These are phyloP conservation scores for Rousettus leschenaultii DNA, from an alignment of 2,113 vertebrate genomes.

Conservation along the genomic window DNA sequence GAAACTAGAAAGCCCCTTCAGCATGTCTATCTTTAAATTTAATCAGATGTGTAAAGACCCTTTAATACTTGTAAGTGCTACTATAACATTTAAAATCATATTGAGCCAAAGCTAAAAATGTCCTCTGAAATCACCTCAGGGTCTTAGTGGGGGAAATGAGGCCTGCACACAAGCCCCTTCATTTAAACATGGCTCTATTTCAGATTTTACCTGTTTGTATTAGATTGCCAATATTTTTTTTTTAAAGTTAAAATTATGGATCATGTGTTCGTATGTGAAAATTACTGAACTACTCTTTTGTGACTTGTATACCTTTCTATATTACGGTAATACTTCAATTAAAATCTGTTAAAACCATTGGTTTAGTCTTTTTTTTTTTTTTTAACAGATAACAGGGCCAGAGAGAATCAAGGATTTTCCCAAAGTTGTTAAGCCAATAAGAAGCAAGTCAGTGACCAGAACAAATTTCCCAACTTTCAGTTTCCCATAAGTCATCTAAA, in stretches of 20 bases:
- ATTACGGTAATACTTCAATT: neutral
- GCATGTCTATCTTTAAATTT: neutral
- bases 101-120: neutral
- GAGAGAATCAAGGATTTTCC: neutral
- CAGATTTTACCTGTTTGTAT: neutral
- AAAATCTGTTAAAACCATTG: neutral
- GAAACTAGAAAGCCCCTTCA: neutral
- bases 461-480: neutral
- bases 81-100: neutral
- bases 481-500: neutral
- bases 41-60: neutral
- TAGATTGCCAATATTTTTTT: neutral
- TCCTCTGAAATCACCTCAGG: neutral
- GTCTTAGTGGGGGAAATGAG: neutral
- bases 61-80: neutral
- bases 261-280: neutral
- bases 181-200: neutral
- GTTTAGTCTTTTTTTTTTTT: neutral
- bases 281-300: neutral
- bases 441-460: neutral
- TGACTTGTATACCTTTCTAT: neutral
- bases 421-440: constrained; percentile 3
- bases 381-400: neutral
- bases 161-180: neutral
- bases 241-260: neutral